Conservation (phyloP, 2,888 invertebrate genomes). For the Aelia acuminata region DNA sequence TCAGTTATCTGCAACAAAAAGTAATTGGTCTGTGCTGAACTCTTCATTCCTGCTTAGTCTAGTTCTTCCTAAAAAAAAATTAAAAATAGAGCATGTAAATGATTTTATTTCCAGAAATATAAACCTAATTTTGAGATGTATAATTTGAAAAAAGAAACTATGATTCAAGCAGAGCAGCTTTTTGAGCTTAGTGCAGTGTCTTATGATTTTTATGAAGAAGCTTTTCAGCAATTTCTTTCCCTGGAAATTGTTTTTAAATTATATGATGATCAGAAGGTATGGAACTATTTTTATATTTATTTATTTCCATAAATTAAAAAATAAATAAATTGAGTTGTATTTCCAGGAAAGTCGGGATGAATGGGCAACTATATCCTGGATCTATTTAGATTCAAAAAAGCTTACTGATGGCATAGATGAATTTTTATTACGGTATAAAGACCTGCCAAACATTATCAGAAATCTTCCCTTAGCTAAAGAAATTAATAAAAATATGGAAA, state of each 20-base stretch:
- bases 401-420: conserved; percentile 88
- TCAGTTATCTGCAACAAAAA: no score
- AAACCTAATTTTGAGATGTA: conserved; percentile 77
- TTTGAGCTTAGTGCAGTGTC: conserved; percentile 90
- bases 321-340: background rate
- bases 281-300: background rate
- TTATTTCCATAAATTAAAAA: no score
- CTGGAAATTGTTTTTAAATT: conserved; percentile 83
- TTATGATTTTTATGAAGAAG: conserved; percentile 81
- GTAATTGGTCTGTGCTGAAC: no score
- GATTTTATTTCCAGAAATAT: conserved; percentile 73
- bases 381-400: conserved; percentile 86
- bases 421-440: conserved; percentile 84
- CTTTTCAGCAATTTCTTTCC: conserved; percentile 76
- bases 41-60: no score
- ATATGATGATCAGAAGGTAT: conserved; percentile 80
- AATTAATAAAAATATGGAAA: conserved; percentile 87
- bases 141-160: conserved; percentile 76
- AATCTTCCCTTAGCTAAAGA: conserved; percentile 76
- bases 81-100: background rate
- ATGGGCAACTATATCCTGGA: conserved; percentile 92
- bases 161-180: conserved; percentile 84
- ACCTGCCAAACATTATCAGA: conserved; percentile 77
- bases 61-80: background rate
- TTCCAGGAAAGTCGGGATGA: conserved; percentile 77